A percentile compares a stretch with the other conserved stretches of the same genome.
phyloP scores from a whole-genome alignment of 2,797 vertebrate species.

The Rhincodon typus region DNA sequence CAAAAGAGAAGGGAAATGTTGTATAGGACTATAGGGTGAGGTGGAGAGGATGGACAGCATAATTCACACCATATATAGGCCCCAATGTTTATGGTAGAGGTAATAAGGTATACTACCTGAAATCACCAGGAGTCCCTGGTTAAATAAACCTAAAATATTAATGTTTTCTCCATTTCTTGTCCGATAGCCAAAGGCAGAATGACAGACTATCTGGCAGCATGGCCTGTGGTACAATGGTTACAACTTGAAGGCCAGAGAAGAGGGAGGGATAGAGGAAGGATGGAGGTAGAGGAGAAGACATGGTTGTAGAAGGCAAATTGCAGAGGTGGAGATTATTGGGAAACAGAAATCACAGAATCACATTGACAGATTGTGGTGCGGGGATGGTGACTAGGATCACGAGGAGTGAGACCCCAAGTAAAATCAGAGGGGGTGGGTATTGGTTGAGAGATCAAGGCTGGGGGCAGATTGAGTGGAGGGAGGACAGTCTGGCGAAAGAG shows the following conservation, averaged over 20 bases:
- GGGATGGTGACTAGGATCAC: too few relatives aligned
- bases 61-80: not conserved
- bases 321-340: not conserved
- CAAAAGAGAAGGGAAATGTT: not conserved
- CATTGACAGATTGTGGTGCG: not conserved
- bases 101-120: too few relatives aligned
- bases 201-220: not conserved
- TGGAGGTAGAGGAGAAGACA: not conserved
- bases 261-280: not conserved
- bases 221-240: not conserved
- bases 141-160: not conserved
- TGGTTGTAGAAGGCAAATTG: not conserved
- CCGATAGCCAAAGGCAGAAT: not conserved
- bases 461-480: too few relatives aligned
- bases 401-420: too few relatives aligned
- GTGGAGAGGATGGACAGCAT: not conserved
- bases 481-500: too few relatives aligned
- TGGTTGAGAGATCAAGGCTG: not conserved
- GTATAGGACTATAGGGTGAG: not conserved
- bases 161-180: not conserved
- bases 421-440: not conserved
- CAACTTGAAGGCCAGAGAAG: not conserved
- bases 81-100: not conserved
- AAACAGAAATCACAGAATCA: not conserved
- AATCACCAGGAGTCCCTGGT: too few relatives aligned